Evolutionary conservation across 2,888 invertebrate genomes (phyloP), one percentile per base, ranked within the genome.

Genomic region (Drosophila robusta): DNA sequence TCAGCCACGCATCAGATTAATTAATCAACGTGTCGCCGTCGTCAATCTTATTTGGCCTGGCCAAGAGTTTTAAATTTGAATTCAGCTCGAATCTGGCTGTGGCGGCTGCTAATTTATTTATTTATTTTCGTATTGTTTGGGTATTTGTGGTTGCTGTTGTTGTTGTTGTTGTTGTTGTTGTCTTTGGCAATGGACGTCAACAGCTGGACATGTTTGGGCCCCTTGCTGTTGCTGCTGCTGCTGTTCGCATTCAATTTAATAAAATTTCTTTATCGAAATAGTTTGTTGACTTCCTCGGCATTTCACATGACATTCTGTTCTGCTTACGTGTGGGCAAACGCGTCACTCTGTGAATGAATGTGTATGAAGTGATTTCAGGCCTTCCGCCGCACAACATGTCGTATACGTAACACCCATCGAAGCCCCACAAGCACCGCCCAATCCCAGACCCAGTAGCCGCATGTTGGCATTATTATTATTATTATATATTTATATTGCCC

Each of bases 21-120:
- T 89, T 90, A 89, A 90, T 89, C 90, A 90, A 81, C 76, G 73
- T 81, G 72, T 87, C 65, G 71, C 81, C 75, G 78, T 87, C 85
- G 79, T 83, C 83, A 83, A 83, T 83, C 84, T 87, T 83, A 66
- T 76, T 70, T 58, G 36, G 51, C 47, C 62, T 52, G 68, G 73
- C 50, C 63, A 47, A 66, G 36, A 61, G 22, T 51, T 39, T 54
- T 24, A 9, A 51, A 62, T 64, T 74, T 52, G 49, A 74, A 75
- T 74, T 74, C 70, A 62, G 74, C 55, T 75, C 42, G 60, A 70
- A 74, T 74, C 57, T 57, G 56, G 38, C 72, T 41, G 46, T 26
- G 26, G 32, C 44, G 29, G 14, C 67, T 26, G 56, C 71, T 78
- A 72, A 78, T 73, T 78, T 78, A 85, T 87, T 82, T 85, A 82